Base-by-base conservation (phyloP, 2,888 invertebrate genomes). In the Tetranychus truncatus region DNA sequence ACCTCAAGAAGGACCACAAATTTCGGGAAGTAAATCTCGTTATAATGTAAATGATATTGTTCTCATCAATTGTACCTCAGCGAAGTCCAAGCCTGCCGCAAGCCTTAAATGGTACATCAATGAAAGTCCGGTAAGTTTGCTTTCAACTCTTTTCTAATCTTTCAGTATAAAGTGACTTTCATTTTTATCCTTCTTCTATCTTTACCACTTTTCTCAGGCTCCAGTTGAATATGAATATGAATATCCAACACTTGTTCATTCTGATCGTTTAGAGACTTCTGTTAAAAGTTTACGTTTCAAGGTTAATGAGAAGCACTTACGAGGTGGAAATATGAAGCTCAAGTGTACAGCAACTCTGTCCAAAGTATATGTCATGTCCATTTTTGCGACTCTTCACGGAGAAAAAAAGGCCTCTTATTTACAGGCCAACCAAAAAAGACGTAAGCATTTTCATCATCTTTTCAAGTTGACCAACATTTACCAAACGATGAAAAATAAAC, bases 31-130 rank as follows among this genome's bases (percentile, higher is more conserved):
- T 82, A 87, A 88, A 81, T 86, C 86, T 80, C 86, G 86, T 80
- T 87, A 88, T 82, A 85, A 86, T 78, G 86, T 89, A 71, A 88
- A 87, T 73, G 89, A 89, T 78, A 84, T 85, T 79, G 84, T 90
- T 77, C 87, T 88, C 80, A 89, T 89, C 72, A 89, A 89, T 80
- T 90, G 90, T 81, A 88, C 89, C 73, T 89, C 89, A 55, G 87
- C 88, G 74, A 87, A 88, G 15, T 88, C 89, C 21, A 84, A 86
- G 78, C 90, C 74, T 71, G 88, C 89, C 46, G 89, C 90, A 44
- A 88, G 89, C 81, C 87, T 90, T 81, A 89, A 89, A 75, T 90
- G 90, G 90, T 86, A 55, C 55, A 55, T 55, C 55, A 55, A 55
- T 55, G 55, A 88, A 75, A 85, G 86, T 81, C 88, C 88, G 87